Evolutionary conservation across 2,113 vertebrate genomes (phyloP).

Genomic region (Anas platyrhynchos): DNA sequence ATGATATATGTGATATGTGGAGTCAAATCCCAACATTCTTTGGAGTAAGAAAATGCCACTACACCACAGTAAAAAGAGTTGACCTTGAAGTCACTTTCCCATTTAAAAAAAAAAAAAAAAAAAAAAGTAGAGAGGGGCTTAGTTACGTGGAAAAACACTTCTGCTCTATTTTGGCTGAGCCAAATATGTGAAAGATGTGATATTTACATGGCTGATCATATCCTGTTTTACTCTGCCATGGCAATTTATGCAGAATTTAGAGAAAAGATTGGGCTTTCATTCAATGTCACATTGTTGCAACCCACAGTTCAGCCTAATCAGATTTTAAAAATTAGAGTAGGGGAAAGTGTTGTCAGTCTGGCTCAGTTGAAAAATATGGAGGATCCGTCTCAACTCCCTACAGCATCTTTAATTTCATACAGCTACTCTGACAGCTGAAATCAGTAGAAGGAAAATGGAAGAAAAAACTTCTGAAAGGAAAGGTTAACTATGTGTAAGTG

Average conservation of each 20-base stretch:
- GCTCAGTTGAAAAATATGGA: background rate
- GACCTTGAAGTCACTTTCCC: background rate
- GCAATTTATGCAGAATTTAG: background rate
- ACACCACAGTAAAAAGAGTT: background rate
- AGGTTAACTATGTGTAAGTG: background rate
- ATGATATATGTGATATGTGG: background rate
- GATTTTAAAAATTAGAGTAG: background rate
- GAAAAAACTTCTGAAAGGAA: background rate
- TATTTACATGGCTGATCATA: background rate
- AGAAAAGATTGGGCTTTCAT: background rate
- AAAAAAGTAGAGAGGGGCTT: fast-evolving
- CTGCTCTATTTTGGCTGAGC: background rate
- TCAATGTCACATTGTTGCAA: background rate
- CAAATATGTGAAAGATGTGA: background rate
- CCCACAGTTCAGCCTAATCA: background rate
- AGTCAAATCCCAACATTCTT: background rate
- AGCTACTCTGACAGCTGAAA: background rate
- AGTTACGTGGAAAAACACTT: background rate
- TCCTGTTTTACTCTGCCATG: background rate
- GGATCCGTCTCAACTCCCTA: background rate
- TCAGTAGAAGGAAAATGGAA: background rate
- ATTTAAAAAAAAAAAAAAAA: background rate
- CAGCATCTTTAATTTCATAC: background rate
- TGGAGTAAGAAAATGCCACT: background rate
- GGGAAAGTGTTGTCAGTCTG: background rate